A percentile compares a stretch with the other conserved stretches of the same genome.
Conservation (phyloP, 2,113 vertebrate genomes). For the Oncorhynchus tshawytscha region DNA sequence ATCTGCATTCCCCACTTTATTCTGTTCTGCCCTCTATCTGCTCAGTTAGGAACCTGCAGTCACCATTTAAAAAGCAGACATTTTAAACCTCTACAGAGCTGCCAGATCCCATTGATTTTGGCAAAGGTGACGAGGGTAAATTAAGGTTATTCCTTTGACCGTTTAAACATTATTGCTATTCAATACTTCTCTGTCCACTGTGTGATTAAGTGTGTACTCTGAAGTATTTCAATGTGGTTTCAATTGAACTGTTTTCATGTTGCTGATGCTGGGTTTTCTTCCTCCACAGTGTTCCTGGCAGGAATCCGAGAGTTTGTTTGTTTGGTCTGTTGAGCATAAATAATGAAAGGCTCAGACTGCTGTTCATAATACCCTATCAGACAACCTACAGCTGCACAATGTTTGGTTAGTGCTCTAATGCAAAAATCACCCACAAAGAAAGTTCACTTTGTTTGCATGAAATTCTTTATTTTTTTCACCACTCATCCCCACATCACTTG, state of each 20-base stretch:
- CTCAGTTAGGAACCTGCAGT: not conserved
- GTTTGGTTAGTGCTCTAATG: not conserved
- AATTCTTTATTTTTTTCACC: not conserved
- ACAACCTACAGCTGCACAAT: not conserved
- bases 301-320: not conserved
- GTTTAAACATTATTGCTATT: not conserved
- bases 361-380: not conserved
- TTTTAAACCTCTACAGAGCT: not conserved
- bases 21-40: not conserved
- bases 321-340: not conserved
- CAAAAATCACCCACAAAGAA: not conserved
- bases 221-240: not conserved
- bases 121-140: not conserved
- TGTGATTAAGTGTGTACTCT: not conserved
- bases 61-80: not conserved
- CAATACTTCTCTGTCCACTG: not conserved
- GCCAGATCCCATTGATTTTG: not conserved
- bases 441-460: not conserved
- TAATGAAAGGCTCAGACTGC: not conserved
- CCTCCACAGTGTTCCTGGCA: not conserved
- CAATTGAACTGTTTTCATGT: not conserved
- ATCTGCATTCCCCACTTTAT: not conserved
- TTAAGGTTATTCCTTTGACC: not conserved
- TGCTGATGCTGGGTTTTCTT: not conserved
- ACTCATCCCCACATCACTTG: not conserved